Evolutionary conservation across 1,140 invertebrate species (phyloP), one percentile per base, ranked within the genome.

Genomic region (Sesamia nonagrioides): DNA sequence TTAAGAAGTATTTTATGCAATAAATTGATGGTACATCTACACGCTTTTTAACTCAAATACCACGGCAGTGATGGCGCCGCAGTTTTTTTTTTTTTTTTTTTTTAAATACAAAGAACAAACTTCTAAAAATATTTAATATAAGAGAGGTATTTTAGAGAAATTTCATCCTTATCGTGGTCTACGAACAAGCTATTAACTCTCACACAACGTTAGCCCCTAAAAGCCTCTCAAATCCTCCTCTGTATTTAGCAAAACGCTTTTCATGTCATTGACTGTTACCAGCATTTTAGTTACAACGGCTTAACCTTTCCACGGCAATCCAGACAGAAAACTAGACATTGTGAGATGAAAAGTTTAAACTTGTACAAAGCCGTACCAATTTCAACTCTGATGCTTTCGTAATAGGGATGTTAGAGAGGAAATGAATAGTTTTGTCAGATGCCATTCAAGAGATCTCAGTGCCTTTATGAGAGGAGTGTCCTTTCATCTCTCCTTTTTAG

Each of bases 401-500:
- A 37, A 78, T 78, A 77, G 76, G 50, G 52, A 11, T 66, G 75
- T 75, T 75, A 54, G 18, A 2, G 33, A 50, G 17, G 18, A 61
- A 11, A 33, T 9, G 17, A 45, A 52, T 58, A 80, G 58, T 13
- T 48, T 81, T 77, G 83, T 48, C 37, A 50, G 18, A 33, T 40
- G 66, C 75, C 52, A 84, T 86, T 86, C 85, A 84, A 60, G 82
- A 73, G 73, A 77, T 75, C 74, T 81, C 73, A 79, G 78, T 76
- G 79, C 84, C 82, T 87, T 87, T 85, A 84, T 84, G 71, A 78
- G 77, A 69, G 71, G 76, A 87, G 86, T 84, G 84, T 83, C 86
- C 82, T 85, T 87, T 87, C 86, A 87, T 79, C 84, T 77, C 77
- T 84, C 84, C 84, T 86, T 86, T 86, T 84, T 84, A 85, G 77